Evolutionary conservation across 2,113 vertebrate genomes (phyloP).

Genomic region (Bucco capensis): DNA sequence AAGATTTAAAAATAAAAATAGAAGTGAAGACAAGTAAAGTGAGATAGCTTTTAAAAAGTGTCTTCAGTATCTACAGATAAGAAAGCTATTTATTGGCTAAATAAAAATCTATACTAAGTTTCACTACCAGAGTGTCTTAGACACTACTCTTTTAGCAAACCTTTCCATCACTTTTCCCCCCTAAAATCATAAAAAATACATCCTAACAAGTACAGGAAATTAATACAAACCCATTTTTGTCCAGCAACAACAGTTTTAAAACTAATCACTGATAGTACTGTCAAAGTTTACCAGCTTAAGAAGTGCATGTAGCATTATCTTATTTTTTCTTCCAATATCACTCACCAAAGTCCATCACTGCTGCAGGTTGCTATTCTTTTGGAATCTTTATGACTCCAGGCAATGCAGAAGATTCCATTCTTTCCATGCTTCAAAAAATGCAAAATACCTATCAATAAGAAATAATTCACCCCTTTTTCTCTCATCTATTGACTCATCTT

Average conservation of each 20-base stretch:
- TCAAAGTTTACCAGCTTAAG: background rate
- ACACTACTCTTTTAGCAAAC: background rate
- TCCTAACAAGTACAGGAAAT: background rate
- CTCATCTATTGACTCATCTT: conserved; percentile 50
- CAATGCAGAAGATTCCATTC: conserved; percentile 96
- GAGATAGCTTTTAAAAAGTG: background rate
- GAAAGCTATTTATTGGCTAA: background rate
- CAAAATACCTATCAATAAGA: conserved; percentile 79
- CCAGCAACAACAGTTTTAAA: background rate
- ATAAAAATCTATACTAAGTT: background rate
- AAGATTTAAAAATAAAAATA: background rate
- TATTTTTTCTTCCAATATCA: conserved; percentile 17
- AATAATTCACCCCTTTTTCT: conserved; percentile 77
- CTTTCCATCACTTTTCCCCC: background rate
- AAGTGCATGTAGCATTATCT: background rate
- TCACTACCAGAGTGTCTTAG: background rate
- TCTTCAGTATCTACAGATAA: background rate
- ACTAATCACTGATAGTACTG: background rate
- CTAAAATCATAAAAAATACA: background rate
- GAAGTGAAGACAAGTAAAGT: background rate
- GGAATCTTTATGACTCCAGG: conserved; percentile 99
- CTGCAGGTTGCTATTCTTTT: conserved; percentile 97
- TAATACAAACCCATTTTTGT: background rate
- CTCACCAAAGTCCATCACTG: conserved; percentile 94
- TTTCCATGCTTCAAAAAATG: conserved; percentile 92